Base-by-base conservation (phyloP, 1,140 invertebrate species). In the Drosophila santomea region DNA sequence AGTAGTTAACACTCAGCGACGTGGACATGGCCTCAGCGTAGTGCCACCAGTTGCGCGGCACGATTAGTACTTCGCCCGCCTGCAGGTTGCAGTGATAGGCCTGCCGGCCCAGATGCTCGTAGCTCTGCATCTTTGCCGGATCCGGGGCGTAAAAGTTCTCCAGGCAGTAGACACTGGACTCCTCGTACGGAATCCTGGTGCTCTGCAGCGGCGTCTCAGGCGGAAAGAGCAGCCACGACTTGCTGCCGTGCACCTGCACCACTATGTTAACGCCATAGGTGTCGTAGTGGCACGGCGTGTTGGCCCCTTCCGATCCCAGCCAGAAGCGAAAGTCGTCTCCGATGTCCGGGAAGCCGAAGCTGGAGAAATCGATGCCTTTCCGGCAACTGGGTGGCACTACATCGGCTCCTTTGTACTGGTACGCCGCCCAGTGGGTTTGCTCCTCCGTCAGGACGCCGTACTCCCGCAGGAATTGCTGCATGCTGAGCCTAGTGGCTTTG, bases 41-140 rank as follows among this genome's bases (percentile, higher is more conserved):
- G 94, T 99, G 98, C 98, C 98, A 99, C 98, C 98, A 99, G 55
- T 97, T 95, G 76, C 94, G 94, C 8, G 98, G 98, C 2, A 99
- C 96, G 89, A 97, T 95, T 10, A 99, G 92, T 6, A 98, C 95
- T 93, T 99, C 97, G 2, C 97, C 97, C 8, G 97, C 95, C 50
- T 96, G 93, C 32, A 99, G 93, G 20, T 93, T 94, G 17, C 97
- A 93, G 35, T 94, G 93, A 93, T 93, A 94, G 63, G 72, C 83
- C 15, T 78, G 63, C 2, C 8, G 4, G 11, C 74, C 43, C 5
- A 83, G 68, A 14, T 73, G 43, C 15, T 74, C 47, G 0, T 77
- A 72, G 6, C 62, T 38, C 5, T 20, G 14, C 1, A 80, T 44
- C 43, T 59, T 72, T 2, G 67, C 43, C 0, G 45, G 50, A 15